Percentiles rank a stretch among this genome's conserved stretches.
phyloP scores from a whole-genome alignment of 2,797 vertebrate species.

The Buphagus erythrorhynchus region DNA sequence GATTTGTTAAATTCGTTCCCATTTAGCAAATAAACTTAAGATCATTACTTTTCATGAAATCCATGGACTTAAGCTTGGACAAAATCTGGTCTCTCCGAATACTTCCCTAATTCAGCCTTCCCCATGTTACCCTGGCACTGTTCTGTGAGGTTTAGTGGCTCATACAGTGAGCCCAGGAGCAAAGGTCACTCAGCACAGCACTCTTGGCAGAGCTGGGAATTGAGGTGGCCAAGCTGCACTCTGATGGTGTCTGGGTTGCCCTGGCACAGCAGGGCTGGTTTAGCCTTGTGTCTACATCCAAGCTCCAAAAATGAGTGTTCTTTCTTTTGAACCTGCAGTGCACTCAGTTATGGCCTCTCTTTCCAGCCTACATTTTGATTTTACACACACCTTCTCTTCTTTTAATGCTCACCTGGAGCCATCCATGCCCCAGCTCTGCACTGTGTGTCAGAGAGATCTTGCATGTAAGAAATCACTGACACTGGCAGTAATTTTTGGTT shows the following conservation, averaged over 20 bases:
- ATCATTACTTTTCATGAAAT: background rate
- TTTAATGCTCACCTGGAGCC: background rate
- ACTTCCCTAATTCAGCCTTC: background rate
- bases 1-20: background rate
- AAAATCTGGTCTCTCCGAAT: background rate
- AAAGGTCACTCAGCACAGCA: background rate
- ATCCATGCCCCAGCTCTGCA: background rate
- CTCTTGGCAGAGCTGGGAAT: background rate
- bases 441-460: background rate
- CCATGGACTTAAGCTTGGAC: background rate
- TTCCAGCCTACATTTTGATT: background rate
- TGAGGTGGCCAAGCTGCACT: background rate
- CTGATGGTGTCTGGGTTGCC: fast-evolving
- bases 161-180: fast-evolving
- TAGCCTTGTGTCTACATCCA: background rate
- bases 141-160: background rate
- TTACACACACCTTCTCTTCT: background rate
- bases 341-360: background rate
- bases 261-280: background rate
- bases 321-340: background rate
- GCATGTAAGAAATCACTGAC: background rate
- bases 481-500: background rate
- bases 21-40: background rate
- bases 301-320: fast-evolving
- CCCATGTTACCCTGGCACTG: fast-evolving